These are phyloP conservation scores for Proctacanthus coquilletti DNA, from an alignment of 1,140 invertebrate species.

Conservation along the genomic window DNA sequence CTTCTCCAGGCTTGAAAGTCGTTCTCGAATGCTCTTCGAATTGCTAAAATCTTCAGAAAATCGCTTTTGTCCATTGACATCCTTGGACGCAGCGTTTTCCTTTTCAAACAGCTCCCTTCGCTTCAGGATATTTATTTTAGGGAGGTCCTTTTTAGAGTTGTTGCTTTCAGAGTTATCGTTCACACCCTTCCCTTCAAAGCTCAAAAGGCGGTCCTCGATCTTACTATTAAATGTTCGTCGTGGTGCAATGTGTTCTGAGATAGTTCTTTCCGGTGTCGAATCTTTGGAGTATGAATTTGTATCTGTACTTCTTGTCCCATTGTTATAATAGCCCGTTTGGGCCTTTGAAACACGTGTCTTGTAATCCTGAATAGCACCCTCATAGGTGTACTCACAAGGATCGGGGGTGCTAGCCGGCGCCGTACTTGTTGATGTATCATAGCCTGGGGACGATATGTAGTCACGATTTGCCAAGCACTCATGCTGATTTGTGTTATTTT, in stretches of 20 bases:
- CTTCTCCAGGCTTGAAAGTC: slow-evolving; percentile 48
- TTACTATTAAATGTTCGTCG: slow-evolving; percentile 16
- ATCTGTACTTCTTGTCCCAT: slow-evolving; percentile 17
- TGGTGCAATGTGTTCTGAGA: slow-evolving; percentile 14
- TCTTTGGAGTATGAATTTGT: slow-evolving; percentile 7
- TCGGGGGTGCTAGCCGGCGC: slow-evolving; percentile 25
- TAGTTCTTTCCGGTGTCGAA: slow-evolving; percentile 9
- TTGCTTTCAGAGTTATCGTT: slow-evolving; percentile 20
- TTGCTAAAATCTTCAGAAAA: slow-evolving; percentile 41
- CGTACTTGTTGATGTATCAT: slow-evolving; percentile 25
- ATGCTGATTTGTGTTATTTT: slow-evolving; percentile 36
- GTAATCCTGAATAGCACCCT: slow-evolving; percentile 70
- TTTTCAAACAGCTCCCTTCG: slow-evolving; percentile 68
- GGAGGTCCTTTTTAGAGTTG: slow-evolving; percentile 43
- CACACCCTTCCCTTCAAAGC: slow-evolving; percentile 25
- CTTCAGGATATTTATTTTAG: slow-evolving; percentile 68
- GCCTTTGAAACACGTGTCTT: slow-evolving; percentile 52
- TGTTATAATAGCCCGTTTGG: slow-evolving; percentile 12
- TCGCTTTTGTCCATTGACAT: slow-evolving; percentile 17
- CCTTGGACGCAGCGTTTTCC: slow-evolving; percentile 20
- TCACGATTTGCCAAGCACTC: slow-evolving; percentile 1
- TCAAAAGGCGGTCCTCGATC: slow-evolving; percentile 25
- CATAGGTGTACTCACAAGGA: slow-evolving; percentile 61
- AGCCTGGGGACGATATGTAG: slow-evolving; percentile 20
- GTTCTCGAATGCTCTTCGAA: slow-evolving; percentile 52